Evolutionary conservation across 2,113 vertebrate genomes (phyloP).

Genomic region (Abramis brama): DNA sequence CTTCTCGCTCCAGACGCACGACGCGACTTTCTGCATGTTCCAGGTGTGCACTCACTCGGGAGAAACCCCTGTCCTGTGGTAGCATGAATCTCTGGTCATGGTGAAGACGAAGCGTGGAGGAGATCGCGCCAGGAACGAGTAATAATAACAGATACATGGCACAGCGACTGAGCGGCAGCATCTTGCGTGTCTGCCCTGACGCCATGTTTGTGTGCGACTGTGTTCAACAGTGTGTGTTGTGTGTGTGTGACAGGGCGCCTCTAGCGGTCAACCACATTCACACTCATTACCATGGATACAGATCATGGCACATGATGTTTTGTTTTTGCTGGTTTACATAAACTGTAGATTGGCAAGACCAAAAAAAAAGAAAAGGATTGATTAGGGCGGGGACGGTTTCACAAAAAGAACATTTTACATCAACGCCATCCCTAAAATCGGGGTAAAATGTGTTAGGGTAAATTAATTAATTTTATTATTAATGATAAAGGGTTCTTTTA

Average conservation of each 20-base stretch:
- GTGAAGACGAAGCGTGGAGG: constrained; percentile 69
- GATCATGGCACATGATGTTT: constrained; percentile 27
- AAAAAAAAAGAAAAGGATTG: neutral
- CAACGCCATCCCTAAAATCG: neutral
- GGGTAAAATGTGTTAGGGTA: neutral
- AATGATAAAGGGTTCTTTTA: neutral
- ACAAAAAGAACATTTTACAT: neutral
- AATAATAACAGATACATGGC: constrained; percentile 63
- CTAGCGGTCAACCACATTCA: constrained; percentile 60
- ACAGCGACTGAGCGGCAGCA: constrained; percentile 66
- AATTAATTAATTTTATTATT: neutral
- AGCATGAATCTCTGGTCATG: constrained; percentile 63
- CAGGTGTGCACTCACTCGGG: constrained; percentile 60
- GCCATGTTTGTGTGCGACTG: constrained; percentile 80
- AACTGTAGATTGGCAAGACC: neutral
- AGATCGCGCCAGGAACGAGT: constrained; percentile 50
- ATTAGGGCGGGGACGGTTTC: neutral
- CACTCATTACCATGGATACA: constrained; percentile 30
- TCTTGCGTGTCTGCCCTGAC: constrained; percentile 68
- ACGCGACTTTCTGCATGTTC: constrained; percentile 57
- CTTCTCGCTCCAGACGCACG: constrained; percentile 57
- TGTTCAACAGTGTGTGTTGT: constrained; percentile 50
- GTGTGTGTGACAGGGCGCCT: constrained; percentile 69
- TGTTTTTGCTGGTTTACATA: constrained; percentile 17
- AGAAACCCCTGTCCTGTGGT: constrained; percentile 73